Conservation (phyloP, 30 jellyfish, hydroid and myxozoan genomes). For the Nemopilema nomurai region DNA sequence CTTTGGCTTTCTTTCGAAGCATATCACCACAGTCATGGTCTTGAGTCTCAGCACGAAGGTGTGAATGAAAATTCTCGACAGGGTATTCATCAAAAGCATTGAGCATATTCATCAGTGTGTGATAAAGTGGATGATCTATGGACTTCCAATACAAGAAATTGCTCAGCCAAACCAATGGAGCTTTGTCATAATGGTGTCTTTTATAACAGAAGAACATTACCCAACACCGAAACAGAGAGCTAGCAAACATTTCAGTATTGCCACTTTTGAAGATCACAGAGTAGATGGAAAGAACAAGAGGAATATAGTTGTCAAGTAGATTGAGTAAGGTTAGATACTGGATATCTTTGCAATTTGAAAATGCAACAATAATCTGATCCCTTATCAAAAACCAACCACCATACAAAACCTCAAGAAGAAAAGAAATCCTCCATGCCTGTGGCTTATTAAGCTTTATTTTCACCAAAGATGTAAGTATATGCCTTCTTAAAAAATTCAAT, state of each 20-base stretch:
- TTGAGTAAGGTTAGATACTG: conserved; percentile 23
- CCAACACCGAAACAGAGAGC: conserved; percentile 19
- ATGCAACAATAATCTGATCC: neutral
- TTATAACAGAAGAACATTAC: conserved; percentile 21
- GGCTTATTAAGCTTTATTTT: conserved; percentile 15
- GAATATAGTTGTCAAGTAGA: conserved; percentile 23
- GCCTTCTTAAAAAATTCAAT: conserved; percentile 9
- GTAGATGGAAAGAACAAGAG: conserved; percentile 18
- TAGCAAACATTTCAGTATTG: neutral
- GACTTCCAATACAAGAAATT: conserved; percentile 40
- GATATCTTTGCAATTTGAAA: conserved; percentile 14
- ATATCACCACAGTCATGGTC: conserved; percentile 14
- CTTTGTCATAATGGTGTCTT: conserved; percentile 39
- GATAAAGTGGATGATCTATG: conserved; percentile 18
- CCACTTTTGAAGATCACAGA: conserved; percentile 14
- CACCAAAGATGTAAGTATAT: conserved; percentile 26
- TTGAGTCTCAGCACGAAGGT: neutral
- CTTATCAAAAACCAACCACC: conserved; percentile 20
- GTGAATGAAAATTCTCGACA: conserved; percentile 29
- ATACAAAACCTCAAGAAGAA: no score
- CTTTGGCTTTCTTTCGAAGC: neutral
- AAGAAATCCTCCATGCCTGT: conserved; percentile 36
- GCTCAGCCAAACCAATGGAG: conserved; percentile 44
- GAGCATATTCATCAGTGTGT: conserved; percentile 18
- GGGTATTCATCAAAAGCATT: conserved; percentile 39